Conservation (phyloP, 2,797 vertebrate genomes). For the Gymnoscopelus braueri region DNA sequence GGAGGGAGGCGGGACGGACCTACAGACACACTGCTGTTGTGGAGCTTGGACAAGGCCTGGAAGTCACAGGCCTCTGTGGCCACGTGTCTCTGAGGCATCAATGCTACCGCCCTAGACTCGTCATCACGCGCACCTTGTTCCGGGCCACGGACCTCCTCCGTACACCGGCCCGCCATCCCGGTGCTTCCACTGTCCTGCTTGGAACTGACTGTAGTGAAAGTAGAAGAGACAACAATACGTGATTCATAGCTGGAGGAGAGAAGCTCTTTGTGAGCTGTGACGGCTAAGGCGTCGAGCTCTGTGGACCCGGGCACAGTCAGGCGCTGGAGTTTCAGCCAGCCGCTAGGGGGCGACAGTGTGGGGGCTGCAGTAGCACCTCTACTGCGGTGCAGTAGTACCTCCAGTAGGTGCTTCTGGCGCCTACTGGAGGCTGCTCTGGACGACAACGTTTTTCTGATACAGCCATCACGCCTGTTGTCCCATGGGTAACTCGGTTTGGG, state of each 20-base stretch:
- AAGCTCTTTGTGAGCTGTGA: slow-evolving; percentile 75
- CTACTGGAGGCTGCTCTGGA: slow-evolving; percentile 82
- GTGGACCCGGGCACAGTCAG: slow-evolving; percentile 67
- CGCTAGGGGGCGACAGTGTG: slow-evolving; percentile 69
- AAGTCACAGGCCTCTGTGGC: slow-evolving; percentile 85
- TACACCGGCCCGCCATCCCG: slow-evolving; percentile 16
- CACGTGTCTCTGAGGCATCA: neutral
- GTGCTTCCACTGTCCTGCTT: slow-evolving; percentile 28
- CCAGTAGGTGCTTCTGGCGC: slow-evolving; percentile 85
- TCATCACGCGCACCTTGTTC: slow-evolving; percentile 59
- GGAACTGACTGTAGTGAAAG: neutral
- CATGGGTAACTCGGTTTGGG: slow-evolving; percentile 86
- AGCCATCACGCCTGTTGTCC: slow-evolving; percentile 95
- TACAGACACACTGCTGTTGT: slow-evolving; percentile 36
- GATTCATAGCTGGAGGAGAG: slow-evolving; percentile 67
- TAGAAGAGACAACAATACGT: neutral
- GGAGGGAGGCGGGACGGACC: neutral
- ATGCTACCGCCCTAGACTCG: slow-evolving; percentile 7
- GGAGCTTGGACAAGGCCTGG: slow-evolving; percentile 84
- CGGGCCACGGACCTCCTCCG: slow-evolving; percentile 50
- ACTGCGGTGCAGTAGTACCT: slow-evolving; percentile 94
- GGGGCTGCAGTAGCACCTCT: slow-evolving; percentile 9
- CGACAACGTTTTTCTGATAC: slow-evolving; percentile 84
- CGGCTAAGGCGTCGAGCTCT: slow-evolving; percentile 55
- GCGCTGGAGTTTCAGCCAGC: slow-evolving; percentile 84